A percentile compares a stretch with the other conserved stretches of the same genome.
Evolutionary conservation across 2,888 invertebrate genomes (phyloP).

Genomic region (Mesorhabditis spiculigera): DNA sequence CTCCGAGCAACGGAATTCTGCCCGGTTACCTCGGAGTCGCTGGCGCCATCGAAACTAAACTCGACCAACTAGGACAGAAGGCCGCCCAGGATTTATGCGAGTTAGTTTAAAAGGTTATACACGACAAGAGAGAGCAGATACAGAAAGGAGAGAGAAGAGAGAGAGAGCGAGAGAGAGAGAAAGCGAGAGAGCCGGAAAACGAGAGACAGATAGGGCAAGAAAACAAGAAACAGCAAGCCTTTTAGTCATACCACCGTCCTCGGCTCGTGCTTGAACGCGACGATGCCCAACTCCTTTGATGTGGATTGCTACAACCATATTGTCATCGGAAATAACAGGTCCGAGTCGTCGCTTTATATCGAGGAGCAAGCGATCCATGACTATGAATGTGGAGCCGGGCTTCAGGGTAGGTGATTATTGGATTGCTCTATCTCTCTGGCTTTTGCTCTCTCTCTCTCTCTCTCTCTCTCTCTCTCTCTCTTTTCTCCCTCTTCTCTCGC

Average conservation of each 20-base stretch:
- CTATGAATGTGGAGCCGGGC: slow-evolving; percentile 5
- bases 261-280: background rate
- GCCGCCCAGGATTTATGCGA: slow-evolving; percentile 1
- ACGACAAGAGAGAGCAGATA: too few species aligned
- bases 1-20: background rate
- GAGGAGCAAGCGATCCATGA: background rate
- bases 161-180: too few species aligned
- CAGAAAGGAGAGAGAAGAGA: too few species aligned
- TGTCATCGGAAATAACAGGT: background rate
- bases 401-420: background rate
- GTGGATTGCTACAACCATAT: background rate
- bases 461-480: too few species aligned
- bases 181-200: too few species aligned
- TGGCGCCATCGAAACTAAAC: background rate
- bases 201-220: too few species aligned
- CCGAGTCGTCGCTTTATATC: background rate
- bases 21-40: background rate
- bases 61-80: background rate
- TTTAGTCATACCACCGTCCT: background rate
- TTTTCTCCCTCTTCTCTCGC: too few species aligned
- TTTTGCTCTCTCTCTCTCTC: too few species aligned
- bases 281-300: background rate
- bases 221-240: background rate
- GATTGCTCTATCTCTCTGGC: too few species aligned
- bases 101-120: background rate